Percentiles rank a stretch among this genome's conserved stretches.
Conservation (phyloP, 2,113 vertebrate species). For the Caranx melampygus region DNA sequence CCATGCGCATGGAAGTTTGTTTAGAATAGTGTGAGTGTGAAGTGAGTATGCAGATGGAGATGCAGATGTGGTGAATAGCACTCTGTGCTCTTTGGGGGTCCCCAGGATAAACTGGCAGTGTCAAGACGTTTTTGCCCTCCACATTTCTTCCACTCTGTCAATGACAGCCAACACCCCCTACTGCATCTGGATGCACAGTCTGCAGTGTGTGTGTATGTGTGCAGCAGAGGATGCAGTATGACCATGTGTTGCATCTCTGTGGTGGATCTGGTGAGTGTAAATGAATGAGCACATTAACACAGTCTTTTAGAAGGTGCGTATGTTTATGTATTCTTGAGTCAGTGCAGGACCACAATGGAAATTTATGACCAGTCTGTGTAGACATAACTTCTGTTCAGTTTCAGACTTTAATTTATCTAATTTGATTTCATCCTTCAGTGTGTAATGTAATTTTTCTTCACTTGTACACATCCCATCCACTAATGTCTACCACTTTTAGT, state of each 20-base stretch:
- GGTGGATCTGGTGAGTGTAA: not conserved
- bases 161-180: slow-evolving; percentile 33
- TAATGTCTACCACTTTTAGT: not conserved
- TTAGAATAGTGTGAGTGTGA: slow-evolving; percentile 66
- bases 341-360: not conserved
- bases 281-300: not conserved
- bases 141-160: slow-evolving; percentile 41
- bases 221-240: not conserved
- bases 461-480: not conserved
- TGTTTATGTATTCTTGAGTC: not conserved
- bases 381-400: not conserved
- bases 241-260: not conserved
- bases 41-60: slow-evolving; percentile 66
- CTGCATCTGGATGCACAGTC: slow-evolving; percentile 8
- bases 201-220: slow-evolving; percentile 5
- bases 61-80: slow-evolving; percentile 73
- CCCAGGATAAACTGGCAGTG: slow-evolving; percentile 47
- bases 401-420: not conserved
- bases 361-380: not conserved
- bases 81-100: slow-evolving; percentile 54
- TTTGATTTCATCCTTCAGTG: not conserved
- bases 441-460: not conserved
- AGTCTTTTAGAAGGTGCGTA: not conserved
- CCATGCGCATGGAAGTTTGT: slow-evolving; percentile 74
- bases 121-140: slow-evolving; percentile 14